Evolutionary conservation across 2,113 vertebrate genomes (phyloP), one percentile per base, ranked within the genome.

Genomic region (Eurypyga helias): DNA sequence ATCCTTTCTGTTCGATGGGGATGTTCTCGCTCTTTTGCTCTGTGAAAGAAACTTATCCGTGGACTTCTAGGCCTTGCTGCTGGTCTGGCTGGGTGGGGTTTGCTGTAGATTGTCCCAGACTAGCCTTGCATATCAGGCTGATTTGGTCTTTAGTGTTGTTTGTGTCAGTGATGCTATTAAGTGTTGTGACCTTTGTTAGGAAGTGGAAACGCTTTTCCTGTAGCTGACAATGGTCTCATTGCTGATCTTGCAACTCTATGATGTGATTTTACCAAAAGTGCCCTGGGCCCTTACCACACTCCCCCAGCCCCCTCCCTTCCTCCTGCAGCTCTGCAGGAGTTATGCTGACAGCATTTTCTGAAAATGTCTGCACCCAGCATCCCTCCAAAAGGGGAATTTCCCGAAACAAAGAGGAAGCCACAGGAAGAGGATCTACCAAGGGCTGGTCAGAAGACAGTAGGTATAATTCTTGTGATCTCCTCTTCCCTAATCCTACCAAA

Each of bases 321-420:
- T 95, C 38, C 75, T 78, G 46, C 54, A 89, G 24, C 58, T 70
- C 71, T 89, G 72, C 67, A 71, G 54, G 52, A 61, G 33, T 73
- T 83, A 36, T 90, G 72, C 69, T 91, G 87, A 89, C 89, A 81
- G 24, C 31, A 46, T 85, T 85, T 96, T 87, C 95, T 79, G 87
- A 95, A 81, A 73, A 86, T 24, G 5, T 65, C 51, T 94, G 55
- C 51, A 89, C 72, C 29, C 69, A 78, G 10, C 33, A 48, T 77
- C 57, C 12, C 60, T 58, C 54, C 24, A n/a, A 66, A 79, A 76
- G 36, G 45, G 79, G 82, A 93, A 93, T 96, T 91, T 95, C 77
- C 80, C 11, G 6, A 83, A n/a, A 67, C 13, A 45, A 51, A 83
- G 51, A 41, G 66, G 62, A 90, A 95, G 73, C 48, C 41, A 38